Base-by-base conservation (phyloP, 1,140 invertebrate genomes). In the Hycleus cichorii region DNA sequence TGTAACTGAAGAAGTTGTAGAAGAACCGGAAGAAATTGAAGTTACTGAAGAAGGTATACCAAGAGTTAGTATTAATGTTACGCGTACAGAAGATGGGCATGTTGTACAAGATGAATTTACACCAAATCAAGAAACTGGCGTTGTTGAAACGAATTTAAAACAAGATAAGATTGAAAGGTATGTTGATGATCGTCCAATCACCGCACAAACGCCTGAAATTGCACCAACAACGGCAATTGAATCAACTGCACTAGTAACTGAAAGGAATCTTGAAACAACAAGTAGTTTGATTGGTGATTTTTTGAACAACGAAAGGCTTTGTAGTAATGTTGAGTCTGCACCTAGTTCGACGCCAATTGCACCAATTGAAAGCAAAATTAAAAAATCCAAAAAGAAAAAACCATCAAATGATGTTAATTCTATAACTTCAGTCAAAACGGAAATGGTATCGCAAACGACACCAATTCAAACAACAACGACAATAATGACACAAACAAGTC, bases 11-110 rank as follows among this genome's bases (percentile, higher is more conserved):
- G 89, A 92, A 75, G 76, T 91, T 3, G 76, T 91, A 56, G 86
- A 92, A 73, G 87, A 92, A 75, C 86, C 89, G 18, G 86, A 91
- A 67, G 86, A 89, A 73, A 74, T 90, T 27, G 87, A 91, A 75
- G 78, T 89, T 3, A 82, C 81, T 40, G 86, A 90, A 71, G 84
- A 89, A 73, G 80, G 86, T 64, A 83, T 88, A 45, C 83, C 84
- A 6, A 80, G 86, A 62, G 83, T 89, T 24, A 84, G 84, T 60
- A 88, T 89, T 24, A 88, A 84, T 64, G 84, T 89, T 1, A 76
- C 81, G 46, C 78, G 81, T 55, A 81, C 72, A 27, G 76, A 81
- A 40, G 78, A 82, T 62, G 78, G 76, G 12, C 72, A 77, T 59
- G 74, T 78, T 57, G 74, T 80, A 26, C 68, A 69, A 57, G 72